Percentiles rank a stretch among this genome's conserved stretches.
Conservation (phyloP, 2,113 vertebrate genomes). For the Dicaeum eximium region DNA sequence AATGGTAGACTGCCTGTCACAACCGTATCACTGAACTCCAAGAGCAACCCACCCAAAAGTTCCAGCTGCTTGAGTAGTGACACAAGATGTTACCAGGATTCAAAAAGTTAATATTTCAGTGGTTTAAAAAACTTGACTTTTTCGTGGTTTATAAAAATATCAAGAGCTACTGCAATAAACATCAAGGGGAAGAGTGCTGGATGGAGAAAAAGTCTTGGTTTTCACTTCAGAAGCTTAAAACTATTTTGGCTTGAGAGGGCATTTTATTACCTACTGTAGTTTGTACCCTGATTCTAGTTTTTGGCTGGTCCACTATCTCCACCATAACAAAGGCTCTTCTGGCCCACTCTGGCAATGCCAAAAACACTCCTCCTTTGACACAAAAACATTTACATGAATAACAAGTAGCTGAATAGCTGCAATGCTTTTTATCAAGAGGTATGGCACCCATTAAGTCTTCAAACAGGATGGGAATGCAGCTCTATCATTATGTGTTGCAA, state of each 20-base stretch:
- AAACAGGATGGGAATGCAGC: background rate
- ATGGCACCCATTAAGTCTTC: background rate
- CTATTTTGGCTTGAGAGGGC: accelerated
- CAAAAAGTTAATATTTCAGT: background rate
- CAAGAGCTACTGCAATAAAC: background rate
- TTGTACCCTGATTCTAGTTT: background rate
- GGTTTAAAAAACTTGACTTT: background rate
- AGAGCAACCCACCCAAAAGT: background rate
- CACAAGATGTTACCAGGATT: background rate
- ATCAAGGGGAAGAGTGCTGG: background rate
- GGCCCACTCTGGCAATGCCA: background rate
- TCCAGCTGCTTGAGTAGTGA: background rate
- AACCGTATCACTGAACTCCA: background rate
- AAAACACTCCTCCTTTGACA: background rate
- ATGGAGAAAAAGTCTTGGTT: background rate
- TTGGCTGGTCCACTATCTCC: background rate
- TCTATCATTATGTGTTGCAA: background rate
- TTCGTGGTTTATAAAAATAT: background rate
- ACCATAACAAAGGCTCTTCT: background rate
- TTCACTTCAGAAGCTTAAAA: background rate
- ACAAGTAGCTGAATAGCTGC: background rate
- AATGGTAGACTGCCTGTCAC: accelerated
- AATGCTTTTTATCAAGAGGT: background rate
- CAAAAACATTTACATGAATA: background rate
- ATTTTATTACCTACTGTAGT: background rate